Evolutionary conservation across 2,888 invertebrate species (phyloP), one percentile per base, ranked within the genome.

Genomic region (Chromoteleia sp.): DNA sequence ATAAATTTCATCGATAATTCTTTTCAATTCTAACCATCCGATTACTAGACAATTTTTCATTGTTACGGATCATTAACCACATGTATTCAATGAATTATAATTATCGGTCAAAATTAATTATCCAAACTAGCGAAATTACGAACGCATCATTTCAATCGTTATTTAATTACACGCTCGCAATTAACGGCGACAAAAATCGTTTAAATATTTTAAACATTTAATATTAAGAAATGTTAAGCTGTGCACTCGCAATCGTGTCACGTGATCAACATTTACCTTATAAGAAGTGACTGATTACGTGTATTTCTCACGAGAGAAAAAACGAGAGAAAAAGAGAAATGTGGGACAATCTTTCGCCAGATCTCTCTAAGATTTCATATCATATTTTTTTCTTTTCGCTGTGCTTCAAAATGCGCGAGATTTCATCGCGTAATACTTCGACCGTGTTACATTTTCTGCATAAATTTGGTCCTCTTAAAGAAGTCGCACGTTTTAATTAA

Each of bases 241-340:
- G 45, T 58, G 15, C 41, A n/a, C 39, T 77, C 21, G 14, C 7
- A 63, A 77, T 77, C 63, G 15, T 33, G 70, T 77, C 70, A 77
- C 61, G 76, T 70, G 76, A 68, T 54, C 56, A 77, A 61, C 68
- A 77, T 77, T 77, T 68, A 67, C 68, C 19, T 36, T 65, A 56
- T 45, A 71, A 54, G 70, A 70, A 45, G 70, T 77, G 76, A 77
- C 61, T 70, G 76, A 70, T 68, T 77, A 77, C 54, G 36, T 7
- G 52, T 61, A 43, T 68, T 76, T 52, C 50, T 61, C 43, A 33
- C 43, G 56, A 45, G 48, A 59, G 33, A 43, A 59, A 74, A 52
- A 52, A 43, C 6, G 25, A 21, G 15, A 30, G 29, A 59, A 75
- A 75, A 39, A 73, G 14, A 21, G 33, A 59, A 75, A 67, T 43